Evolutionary conservation across 2,797 vertebrate genomes (phyloP), one percentile per base, ranked within the genome.

Genomic region (Benthosema pterotum): DNA sequence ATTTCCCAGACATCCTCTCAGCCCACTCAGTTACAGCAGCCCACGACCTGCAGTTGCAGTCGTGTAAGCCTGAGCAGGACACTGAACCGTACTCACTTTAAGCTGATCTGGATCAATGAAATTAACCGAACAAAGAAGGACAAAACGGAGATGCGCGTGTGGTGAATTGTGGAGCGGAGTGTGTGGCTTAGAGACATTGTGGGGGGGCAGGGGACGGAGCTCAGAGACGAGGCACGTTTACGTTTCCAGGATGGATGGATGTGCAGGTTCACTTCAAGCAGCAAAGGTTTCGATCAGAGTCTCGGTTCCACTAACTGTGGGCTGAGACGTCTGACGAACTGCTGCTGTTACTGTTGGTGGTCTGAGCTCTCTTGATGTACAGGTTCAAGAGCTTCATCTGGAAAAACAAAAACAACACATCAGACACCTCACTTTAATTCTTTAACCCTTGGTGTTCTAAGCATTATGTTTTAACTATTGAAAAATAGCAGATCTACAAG

Each of bases 331-430:
- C 96, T 0, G 97, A 99, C 43, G 97, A 99, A 53, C 95, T 96
- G 92, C 97, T 99, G 95, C 97, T 99, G 88, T 98, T 99, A 92
- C 97, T 99, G 93, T 98, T 98, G 72, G 95, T 99, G 0, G 96
- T 97, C 81, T 99, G 97, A 25, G 97, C 97, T 54, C 97, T 93
- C 85, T 98, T 98, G 91, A 99, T 99, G 79, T 99, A 99, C 79
- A 99, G 88, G 83, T 99, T 99, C 72, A 99, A 83, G 53, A 99
- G 87, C 90, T 99, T 99, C 97, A 99, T 99, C 97, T 99, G 94
- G 67, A 88, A 74, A n/a, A 88, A 51, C 48, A 75, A 12, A 58
- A 11, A 69, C 43, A 49, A 58, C 13, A 69, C 43, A 49, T 4
- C 7, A 71, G 11, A 6, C 2, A 14, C 11, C 32, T 38, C 9